Evolutionary conservation across 2,888 invertebrate genomes (phyloP), one percentile per base, ranked within the genome.

Genomic region (Rhagophthalmus giganteus): DNA sequence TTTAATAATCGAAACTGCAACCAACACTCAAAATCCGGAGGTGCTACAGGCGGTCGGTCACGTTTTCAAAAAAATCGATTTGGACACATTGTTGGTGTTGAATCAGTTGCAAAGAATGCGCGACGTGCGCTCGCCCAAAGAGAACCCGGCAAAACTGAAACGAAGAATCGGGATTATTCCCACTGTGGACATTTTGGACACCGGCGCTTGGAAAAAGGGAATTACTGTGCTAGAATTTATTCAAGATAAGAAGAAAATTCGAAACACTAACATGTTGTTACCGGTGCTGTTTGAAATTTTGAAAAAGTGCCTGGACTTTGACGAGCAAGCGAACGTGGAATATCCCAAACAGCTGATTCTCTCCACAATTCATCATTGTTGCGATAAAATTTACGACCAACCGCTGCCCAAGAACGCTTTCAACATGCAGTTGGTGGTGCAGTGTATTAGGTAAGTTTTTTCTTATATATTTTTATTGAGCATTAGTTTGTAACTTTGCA

Each of bases 281-380:
- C 83, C 86, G 0, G 68, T 84, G 1, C 73, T 94, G 0, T 94
- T 95, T 68, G 85, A 87, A 48, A 74, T 94, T 33, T 72, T 95
- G 8, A 85, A 87, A 65, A 84, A 83, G 74, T 91, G 92, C 59
- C 74, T 94, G 27, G 81, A 85, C 54, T 85, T 90, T 61, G 92
- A 93, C 64, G 88, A 90, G 58, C 90, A 91, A 64, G 82, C 84
- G 1, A 81, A 85, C 10, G 83, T 90, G 0, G 95, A 96, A 70
- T 96, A 96, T 68, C 83, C 88, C 0, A 94, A 94, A 70, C 95
- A 96, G 68, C 75, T 96, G 9, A 78, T 92, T 11, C 75, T 97
- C 0, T 87, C 90, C 0, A 83, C 84, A 1, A 78, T 95, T 16
- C 79, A 90, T 69, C 84, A 87, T 66, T 85, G 83, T 63, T 87